A percentile compares a stretch with the other conserved stretches of the same genome.
phyloP scores from a whole-genome alignment of 2,797 vertebrate genomes.

The Oryzias sinensis region DNA sequence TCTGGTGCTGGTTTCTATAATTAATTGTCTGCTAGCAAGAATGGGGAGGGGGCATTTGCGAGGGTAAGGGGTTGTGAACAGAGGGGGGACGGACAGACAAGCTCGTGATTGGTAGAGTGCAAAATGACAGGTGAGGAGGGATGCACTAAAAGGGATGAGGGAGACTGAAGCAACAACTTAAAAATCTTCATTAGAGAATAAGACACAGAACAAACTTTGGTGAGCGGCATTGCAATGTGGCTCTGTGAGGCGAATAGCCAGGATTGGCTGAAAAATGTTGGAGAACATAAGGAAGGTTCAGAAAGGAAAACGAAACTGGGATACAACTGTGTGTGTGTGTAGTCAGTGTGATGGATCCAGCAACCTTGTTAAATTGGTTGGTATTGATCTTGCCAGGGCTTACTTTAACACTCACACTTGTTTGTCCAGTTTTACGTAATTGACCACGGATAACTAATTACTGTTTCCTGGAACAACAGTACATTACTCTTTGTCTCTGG shows the following conservation, averaged over 20 bases:
- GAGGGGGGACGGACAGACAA: slow-evolving; percentile 24
- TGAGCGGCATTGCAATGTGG: slow-evolving; percentile 23
- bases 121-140: slow-evolving; percentile 44
- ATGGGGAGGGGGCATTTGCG: slow-evolving; percentile 19
- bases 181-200: slow-evolving; percentile 33
- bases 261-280: slow-evolving; percentile 10
- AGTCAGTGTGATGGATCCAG: slow-evolving; percentile 62
- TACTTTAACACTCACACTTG: slow-evolving; percentile 77
- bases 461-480: slow-evolving; percentile 65
- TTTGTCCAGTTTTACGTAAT: slow-evolving; percentile 80
- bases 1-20: slow-evolving; percentile 63
- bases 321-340: slow-evolving; percentile 31
- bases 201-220: slow-evolving; percentile 23
- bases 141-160: slow-evolving; percentile 42
- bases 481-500: slow-evolving; percentile 40
- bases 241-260: background rate
- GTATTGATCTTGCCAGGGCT: slow-evolving; percentile 69
- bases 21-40: slow-evolving; percentile 70
- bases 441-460: slow-evolving; percentile 76
- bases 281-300: slow-evolving; percentile 19
- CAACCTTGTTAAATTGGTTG: slow-evolving; percentile 63
- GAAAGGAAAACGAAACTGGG: slow-evolving; percentile 19
- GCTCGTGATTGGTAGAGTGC: slow-evolving; percentile 32
- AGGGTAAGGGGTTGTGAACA: slow-evolving; percentile 13
- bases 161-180: slow-evolving; percentile 52